A percentile compares a stretch with the other conserved stretches of the same genome.
phyloP scores from a whole-genome alignment of 2,797 vertebrate genomes.

The Platalea minor region DNA sequence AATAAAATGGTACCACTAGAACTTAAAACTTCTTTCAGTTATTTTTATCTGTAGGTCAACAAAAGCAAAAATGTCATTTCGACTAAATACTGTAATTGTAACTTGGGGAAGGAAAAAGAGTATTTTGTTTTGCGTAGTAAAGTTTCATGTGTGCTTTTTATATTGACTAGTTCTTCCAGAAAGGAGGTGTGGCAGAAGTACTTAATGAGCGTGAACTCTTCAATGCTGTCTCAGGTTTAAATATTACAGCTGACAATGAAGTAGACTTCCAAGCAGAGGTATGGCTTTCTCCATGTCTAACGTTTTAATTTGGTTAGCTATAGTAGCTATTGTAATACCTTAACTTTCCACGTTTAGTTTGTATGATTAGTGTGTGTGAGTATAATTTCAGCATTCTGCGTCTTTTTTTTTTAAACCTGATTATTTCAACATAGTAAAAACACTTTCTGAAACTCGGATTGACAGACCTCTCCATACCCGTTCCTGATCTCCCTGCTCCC shows the following conservation, averaged over 20 bases:
- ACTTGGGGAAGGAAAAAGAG: neutral
- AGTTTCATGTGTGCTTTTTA: neutral
- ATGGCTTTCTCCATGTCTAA: neutral
- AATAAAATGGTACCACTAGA: neutral
- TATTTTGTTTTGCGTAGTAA: neutral
- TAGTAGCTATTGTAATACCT: neutral
- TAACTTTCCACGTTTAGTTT: neutral
- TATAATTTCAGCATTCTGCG: neutral
- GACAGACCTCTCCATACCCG: neutral
- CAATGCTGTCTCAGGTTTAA: constrained; percentile 87
- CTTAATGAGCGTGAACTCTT: constrained; percentile 88
- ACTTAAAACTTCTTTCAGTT: neutral
- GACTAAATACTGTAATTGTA: neutral
- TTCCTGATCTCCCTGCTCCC: neutral
- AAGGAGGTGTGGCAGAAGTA: constrained; percentile 85
- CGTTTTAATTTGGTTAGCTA: neutral
- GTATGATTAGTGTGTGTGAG: neutral
- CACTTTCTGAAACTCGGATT: neutral
- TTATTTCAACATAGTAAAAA: neutral
- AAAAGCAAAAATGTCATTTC: neutral
- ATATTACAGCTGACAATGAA: constrained; percentile 85
- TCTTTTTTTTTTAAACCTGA: neutral
- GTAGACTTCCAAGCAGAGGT: constrained; percentile 92
- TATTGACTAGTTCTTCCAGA: constrained; percentile 90
- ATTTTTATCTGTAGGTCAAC: neutral